Percentiles rank a stretch among this genome's conserved stretches.
These are phyloP conservation scores for Alloplasta piceator DNA, from an alignment of 2,888 invertebrate species.

Conservation along the genomic window DNA sequence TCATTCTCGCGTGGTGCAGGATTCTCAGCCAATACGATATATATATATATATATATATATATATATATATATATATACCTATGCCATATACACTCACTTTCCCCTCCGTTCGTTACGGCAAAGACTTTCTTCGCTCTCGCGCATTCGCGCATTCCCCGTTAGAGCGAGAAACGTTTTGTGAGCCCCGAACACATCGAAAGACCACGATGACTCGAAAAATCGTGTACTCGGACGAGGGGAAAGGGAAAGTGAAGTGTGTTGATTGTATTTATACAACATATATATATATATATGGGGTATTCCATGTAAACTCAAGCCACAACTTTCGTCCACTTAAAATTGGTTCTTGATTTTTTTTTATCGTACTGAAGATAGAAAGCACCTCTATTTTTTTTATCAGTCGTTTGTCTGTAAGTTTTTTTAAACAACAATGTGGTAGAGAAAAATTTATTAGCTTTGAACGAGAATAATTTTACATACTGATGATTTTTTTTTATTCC, in stretches of 20 bases:
- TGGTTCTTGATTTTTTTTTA: too few species aligned
- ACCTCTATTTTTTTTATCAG: too few species aligned
- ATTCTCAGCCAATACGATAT: slow-evolving; percentile 15
- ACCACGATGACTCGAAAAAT: slow-evolving; percentile 52
- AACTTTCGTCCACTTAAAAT: too few species aligned
- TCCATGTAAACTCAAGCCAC: too few species aligned
- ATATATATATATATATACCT: too few species aligned
- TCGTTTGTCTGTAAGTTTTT: too few species aligned
- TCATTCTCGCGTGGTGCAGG: neutral
- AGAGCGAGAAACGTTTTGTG: slow-evolving; percentile 49
- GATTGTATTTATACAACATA: slow-evolving; percentile 14
- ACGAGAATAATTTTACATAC: too few species aligned
- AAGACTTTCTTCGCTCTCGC: slow-evolving; percentile 77
- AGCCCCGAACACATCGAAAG: slow-evolving; percentile 29
- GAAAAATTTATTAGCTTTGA: too few species aligned
- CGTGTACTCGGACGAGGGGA: slow-evolving; percentile 37
- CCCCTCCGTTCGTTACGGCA: slow-evolving; percentile 74
- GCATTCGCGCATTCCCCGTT: slow-evolving; percentile 69
- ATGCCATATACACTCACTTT: slow-evolving; percentile 75
- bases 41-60: too few species aligned
- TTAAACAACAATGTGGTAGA: too few species aligned
- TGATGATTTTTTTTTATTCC: too few species aligned
- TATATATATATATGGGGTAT: neutral
- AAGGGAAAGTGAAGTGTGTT: slow-evolving; percentile 59
- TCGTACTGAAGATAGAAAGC: too few species aligned